Evolutionary conservation across 2,113 vertebrate species (phyloP).

Genomic region (Myotis brandtii): DNA sequence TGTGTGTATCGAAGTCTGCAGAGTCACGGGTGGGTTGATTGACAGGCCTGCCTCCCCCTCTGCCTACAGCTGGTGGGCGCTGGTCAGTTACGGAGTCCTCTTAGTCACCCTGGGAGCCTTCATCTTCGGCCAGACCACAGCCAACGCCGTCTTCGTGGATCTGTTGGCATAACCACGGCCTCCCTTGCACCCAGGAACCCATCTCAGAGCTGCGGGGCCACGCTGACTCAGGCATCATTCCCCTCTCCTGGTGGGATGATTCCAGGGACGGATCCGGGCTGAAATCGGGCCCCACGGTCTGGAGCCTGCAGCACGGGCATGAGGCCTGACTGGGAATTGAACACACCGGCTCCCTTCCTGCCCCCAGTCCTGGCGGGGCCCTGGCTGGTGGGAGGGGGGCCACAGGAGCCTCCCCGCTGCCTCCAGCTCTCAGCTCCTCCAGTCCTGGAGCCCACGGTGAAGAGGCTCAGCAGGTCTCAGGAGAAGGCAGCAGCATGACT

Average conservation of each 20-base stretch:
- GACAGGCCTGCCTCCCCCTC: constrained; percentile 44
- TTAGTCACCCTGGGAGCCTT: constrained; percentile 92
- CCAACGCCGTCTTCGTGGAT: constrained; percentile 89
- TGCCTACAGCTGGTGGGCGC: constrained; percentile 91
- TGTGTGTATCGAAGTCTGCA: neutral
- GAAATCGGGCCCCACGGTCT: neutral
- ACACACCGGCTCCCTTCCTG: neutral
- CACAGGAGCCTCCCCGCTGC: neutral
- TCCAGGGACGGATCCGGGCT: neutral
- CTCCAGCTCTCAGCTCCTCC: neutral
- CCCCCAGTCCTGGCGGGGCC: neutral
- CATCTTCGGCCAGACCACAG: constrained; percentile 93
- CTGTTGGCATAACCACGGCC: constrained; percentile 82
- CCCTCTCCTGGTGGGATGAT: neutral
- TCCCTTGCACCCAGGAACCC: constrained; percentile 35
- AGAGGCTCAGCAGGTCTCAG: neutral
- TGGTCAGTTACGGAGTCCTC: constrained; percentile 90
- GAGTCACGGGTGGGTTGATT: neutral
- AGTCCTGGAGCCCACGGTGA: neutral
- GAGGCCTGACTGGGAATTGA: too few species aligned
- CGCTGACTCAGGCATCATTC: neutral
- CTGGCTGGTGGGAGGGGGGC: neutral
- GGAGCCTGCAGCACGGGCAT: neutral
- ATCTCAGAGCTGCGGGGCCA: neutral
- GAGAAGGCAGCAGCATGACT: neutral